phyloP scores from a whole-genome alignment of 2,797 vertebrate genomes.

The Huso huso region DNA sequence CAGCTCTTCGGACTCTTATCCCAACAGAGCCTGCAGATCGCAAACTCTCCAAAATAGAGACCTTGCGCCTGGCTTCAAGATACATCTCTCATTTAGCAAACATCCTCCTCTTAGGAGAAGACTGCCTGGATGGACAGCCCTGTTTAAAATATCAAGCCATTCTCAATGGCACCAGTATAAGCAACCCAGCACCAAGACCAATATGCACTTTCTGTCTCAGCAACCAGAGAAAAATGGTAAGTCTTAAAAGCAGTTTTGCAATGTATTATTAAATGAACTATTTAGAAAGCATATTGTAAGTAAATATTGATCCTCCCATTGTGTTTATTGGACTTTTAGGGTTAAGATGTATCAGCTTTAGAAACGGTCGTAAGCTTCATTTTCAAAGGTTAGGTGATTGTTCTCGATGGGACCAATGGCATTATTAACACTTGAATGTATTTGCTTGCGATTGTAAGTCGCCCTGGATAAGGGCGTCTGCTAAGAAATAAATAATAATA shows the following conservation, averaged over 20 bases:
- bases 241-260: conserved; percentile 23
- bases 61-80: conserved; percentile 78
- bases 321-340: background rate
- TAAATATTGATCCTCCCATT: background rate
- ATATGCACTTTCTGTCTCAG: conserved; percentile 88
- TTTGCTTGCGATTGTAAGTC: too few species aligned
- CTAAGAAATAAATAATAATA: too few species aligned
- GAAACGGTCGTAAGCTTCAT: background rate
- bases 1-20: conserved; percentile 72
- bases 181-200: conserved; percentile 48
- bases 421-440: too few species aligned
- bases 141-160: conserved; percentile 58
- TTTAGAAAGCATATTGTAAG: background rate
- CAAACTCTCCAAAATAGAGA: conserved; percentile 85
- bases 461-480: too few species aligned
- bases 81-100: conserved; percentile 84
- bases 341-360: background rate
- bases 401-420: background rate
- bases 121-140: conserved; percentile 55
- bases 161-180: conserved; percentile 32
- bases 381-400: background rate
- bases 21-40: conserved; percentile 79
- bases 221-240: conserved; percentile 76
- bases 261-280: background rate
- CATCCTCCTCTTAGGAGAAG: conserved; percentile 69